Percentiles rank a stretch among this genome's conserved stretches.
Evolutionary conservation across 2,113 vertebrate species (phyloP).

Genomic region (Nettapus auritus): DNA sequence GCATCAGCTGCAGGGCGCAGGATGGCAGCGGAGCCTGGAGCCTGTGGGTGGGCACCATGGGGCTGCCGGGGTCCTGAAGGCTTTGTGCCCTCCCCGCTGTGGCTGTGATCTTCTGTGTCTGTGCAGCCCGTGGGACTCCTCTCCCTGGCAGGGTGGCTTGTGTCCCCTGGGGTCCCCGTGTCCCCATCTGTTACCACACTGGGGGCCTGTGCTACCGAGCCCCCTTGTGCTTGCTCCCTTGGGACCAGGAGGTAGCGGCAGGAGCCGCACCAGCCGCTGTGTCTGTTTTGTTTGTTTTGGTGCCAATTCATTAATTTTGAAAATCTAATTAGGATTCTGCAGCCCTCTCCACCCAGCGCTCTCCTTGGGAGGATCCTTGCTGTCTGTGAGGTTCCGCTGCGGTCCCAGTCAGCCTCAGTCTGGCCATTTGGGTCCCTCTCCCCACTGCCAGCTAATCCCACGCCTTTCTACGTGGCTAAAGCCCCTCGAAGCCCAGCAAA

Average conservation of each 20-base stretch:
- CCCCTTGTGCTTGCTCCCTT: rapidly evolving
- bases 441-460: background rate
- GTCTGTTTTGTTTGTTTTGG: background rate
- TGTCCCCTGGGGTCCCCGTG: rapidly evolving
- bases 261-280: background rate
- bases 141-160: rapidly evolving
- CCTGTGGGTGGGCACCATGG: background rate
- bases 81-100: background rate
- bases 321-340: slow-evolving; percentile 59
- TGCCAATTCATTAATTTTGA: slow-evolving; percentile 35
- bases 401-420: background rate
- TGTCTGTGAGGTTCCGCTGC: background rate
- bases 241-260: background rate
- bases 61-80: background rate
- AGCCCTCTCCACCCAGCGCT: slow-evolving; percentile 13
- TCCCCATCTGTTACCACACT: background rate
- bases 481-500: slow-evolving; percentile 35
- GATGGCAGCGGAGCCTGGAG: no score
- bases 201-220: background rate
- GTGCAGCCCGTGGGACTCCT: background rate
- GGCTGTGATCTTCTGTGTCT: background rate
- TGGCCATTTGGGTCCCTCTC: background rate
- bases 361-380: background rate
- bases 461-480: slow-evolving; percentile 15
- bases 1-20: background rate